Evolutionary conservation across 2,113 vertebrate genomes (phyloP).

Genomic region (Glareola pratincola): DNA sequence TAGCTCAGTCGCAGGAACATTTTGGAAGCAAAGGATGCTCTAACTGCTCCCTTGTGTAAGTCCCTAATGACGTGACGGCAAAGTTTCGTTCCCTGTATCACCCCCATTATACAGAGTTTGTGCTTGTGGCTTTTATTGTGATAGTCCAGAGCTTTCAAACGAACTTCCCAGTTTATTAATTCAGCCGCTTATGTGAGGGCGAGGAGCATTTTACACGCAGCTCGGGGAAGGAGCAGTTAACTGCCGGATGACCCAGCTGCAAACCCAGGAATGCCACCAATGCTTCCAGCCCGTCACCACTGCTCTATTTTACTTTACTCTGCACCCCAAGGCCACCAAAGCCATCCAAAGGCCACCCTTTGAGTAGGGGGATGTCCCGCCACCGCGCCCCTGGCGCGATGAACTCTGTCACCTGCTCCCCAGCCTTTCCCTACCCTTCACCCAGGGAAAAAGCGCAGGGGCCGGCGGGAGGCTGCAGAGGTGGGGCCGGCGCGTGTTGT

Average conservation of each 20-base stretch:
- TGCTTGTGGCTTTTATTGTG: not conserved
- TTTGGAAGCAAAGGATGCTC: not conserved
- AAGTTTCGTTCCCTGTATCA: not conserved
- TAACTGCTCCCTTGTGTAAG: not conserved
- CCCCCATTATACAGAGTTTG: not conserved
- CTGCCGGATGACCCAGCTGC: not conserved
- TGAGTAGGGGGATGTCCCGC: not conserved
- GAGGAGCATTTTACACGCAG: not conserved
- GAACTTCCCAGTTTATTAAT: not conserved
- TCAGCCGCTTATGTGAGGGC: fast-evolving
- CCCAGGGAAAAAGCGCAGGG: not conserved
- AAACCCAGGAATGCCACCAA: not conserved
- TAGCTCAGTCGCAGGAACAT: not conserved
- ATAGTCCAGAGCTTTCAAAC: not conserved
- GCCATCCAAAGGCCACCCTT: not conserved
- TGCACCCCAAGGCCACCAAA: not conserved
- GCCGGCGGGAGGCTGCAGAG: not conserved
- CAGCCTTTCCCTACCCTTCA: slow-evolving; percentile 11
- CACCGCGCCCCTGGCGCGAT: fast-evolving
- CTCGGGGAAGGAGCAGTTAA: not conserved
- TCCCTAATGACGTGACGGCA: not conserved
- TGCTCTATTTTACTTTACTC: not conserved
- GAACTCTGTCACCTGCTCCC: not conserved
- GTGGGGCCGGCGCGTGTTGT: not conserved
- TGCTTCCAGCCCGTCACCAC: not conserved